These are phyloP conservation scores for Chelonus formosanus DNA, from an alignment of 2,888 invertebrate genomes.

Conservation along the genomic window DNA sequence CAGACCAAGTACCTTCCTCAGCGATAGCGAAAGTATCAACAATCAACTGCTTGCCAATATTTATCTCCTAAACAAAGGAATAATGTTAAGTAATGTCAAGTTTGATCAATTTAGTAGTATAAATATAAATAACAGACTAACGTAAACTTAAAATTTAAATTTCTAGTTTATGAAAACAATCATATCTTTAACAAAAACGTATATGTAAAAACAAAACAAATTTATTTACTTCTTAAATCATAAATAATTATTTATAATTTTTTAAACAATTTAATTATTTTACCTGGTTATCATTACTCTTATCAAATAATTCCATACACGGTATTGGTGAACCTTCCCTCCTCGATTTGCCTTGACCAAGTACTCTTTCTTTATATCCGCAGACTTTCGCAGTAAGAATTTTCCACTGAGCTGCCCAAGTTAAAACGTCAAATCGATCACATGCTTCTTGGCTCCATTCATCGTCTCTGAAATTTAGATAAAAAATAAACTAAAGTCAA, in stretches of 20 bases:
- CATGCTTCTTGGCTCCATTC: conserved; percentile 57
- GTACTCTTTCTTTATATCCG: conserved; percentile 72
- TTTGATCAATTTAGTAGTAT: no score
- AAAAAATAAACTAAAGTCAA: conserved; percentile 10
- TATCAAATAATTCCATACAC: conserved; percentile 79
- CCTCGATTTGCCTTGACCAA: conserved; percentile 58
- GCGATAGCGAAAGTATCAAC: conserved; percentile 69
- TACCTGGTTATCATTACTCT: conserved; percentile 68
- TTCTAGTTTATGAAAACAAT: no score
- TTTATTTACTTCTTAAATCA: no score
- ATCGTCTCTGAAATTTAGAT: conserved; percentile 42
- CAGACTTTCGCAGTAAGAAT: conserved; percentile 79
- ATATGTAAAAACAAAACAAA: no score
- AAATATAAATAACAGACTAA: no score
- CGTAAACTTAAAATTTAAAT: no score
- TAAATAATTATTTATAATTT: no score
- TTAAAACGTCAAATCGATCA: conserved; percentile 51
- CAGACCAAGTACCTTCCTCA: conserved; percentile 51
- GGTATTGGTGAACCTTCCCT: conserved; percentile 79
- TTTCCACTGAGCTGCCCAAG: conserved; percentile 80
- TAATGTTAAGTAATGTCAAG: background rate
- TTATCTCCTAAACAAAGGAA: conserved; percentile 65
- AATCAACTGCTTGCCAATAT: conserved; percentile 72
- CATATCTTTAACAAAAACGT: no score
- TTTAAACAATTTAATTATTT: background rate